Conservation (phyloP, 2,113 vertebrate species). For the Piaya cayana region DNA sequence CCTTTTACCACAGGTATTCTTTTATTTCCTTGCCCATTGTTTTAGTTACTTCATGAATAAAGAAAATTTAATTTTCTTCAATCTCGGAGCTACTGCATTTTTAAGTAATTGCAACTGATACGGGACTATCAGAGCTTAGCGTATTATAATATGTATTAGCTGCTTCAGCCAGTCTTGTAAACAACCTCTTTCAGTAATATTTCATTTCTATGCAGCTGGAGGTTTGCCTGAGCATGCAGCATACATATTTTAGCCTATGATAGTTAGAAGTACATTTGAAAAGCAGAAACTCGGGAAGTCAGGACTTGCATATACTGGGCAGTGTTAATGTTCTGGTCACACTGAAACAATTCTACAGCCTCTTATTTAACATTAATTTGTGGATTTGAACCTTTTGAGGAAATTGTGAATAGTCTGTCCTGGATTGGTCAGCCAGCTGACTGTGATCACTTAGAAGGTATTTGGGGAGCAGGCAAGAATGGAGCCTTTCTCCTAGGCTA, state of each 20-base stretch:
- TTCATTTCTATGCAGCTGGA: slow-evolving; percentile 58
- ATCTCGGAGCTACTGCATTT: slow-evolving; percentile 24
- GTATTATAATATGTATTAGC: slow-evolving; percentile 49
- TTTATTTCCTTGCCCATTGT: slow-evolving; percentile 38
- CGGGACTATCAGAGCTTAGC: slow-evolving; percentile 7
- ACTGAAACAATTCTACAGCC: not conserved
- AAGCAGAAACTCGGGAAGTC: not conserved
- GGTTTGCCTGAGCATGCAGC: slow-evolving; percentile 21
- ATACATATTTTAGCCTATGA: slow-evolving; percentile 23
- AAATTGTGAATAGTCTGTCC: not conserved
- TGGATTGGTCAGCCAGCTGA: not conserved
- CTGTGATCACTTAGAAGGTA: not conserved
- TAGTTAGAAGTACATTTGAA: slow-evolving; percentile 2
- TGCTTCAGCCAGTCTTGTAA: slow-evolving; percentile 34
- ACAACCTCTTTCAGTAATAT: slow-evolving; percentile 45
- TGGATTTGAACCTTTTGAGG: not conserved
- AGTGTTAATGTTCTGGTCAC: not conserved
- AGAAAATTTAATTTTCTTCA: slow-evolving; percentile 33
- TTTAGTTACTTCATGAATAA: slow-evolving; percentile 36
- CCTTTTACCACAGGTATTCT: not conserved
- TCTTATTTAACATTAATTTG: not conserved
- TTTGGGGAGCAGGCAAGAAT: not conserved
- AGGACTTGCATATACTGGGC: not conserved
- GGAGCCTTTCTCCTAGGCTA: not conserved
- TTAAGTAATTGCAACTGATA: slow-evolving; percentile 50